Percentiles rank a stretch among this genome's conserved stretches.
phyloP scores from a whole-genome alignment of 2,113 vertebrate genomes.

The Trinectes maculatus region DNA sequence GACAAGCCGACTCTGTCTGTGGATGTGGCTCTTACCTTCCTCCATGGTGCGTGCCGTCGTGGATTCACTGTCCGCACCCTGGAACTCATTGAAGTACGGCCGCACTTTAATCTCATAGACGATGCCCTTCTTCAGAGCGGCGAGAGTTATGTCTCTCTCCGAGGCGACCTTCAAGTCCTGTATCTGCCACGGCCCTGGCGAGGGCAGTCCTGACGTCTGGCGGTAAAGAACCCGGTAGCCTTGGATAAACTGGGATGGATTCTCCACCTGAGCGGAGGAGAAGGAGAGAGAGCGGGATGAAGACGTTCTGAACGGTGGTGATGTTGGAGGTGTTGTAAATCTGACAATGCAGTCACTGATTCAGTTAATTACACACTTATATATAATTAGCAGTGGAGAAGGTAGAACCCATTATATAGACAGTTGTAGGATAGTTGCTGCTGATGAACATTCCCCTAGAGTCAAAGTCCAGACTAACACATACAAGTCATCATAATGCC shows the following conservation, averaged over 20 bases:
- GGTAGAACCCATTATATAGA: slow-evolving; percentile 4
- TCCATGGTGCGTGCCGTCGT: slow-evolving; percentile 94
- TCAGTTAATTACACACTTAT: slow-evolving; percentile 41
- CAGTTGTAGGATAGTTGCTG: neutral
- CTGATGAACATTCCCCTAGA: neutral
- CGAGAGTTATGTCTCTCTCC: slow-evolving; percentile 88
- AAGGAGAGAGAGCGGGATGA: slow-evolving; percentile 8
- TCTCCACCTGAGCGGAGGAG: slow-evolving; percentile 85
- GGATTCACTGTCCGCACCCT: slow-evolving; percentile 94
- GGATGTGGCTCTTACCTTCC: slow-evolving; percentile 85
- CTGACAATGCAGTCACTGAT: slow-evolving; percentile 16
- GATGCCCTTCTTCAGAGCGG: slow-evolving; percentile 90
- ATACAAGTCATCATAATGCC: slow-evolving; percentile 87
- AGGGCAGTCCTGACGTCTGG: slow-evolving; percentile 88
- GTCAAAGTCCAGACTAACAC: slow-evolving; percentile 72
- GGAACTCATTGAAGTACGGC: slow-evolving; percentile 97
- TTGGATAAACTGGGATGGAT: slow-evolving; percentile 95
- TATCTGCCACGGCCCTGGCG: slow-evolving; percentile 87
- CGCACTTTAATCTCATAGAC: slow-evolving; percentile 95
- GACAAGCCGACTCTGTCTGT: slow-evolving; percentile 21
- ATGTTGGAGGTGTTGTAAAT: slow-evolving; percentile 25
- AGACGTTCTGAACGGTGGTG: slow-evolving; percentile 18
- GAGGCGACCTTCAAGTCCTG: slow-evolving; percentile 90
- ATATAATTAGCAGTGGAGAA: slow-evolving; percentile 35
- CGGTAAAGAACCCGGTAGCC: slow-evolving; percentile 93